Conservation (phyloP, 2,797 vertebrate species). For the Melanotaenia boesemani region DNA sequence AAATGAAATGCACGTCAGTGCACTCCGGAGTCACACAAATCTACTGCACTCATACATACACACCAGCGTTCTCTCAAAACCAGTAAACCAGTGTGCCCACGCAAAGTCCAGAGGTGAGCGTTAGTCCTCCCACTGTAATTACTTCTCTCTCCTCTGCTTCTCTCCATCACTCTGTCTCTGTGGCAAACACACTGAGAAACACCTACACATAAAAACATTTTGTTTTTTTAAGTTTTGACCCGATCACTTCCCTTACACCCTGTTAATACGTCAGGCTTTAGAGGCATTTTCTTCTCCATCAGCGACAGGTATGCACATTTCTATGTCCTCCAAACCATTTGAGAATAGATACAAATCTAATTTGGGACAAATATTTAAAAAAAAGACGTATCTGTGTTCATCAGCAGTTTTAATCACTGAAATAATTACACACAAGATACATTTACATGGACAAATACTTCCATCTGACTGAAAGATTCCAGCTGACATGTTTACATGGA, state of each 20-base stretch:
- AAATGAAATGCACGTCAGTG: slow-evolving; percentile 61
- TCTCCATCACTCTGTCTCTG: slow-evolving; percentile 59
- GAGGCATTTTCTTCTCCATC: background rate
- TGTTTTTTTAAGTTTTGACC: slow-evolving; percentile 45
- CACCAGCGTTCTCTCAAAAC: slow-evolving; percentile 30
- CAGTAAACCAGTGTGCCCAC: slow-evolving; percentile 65
- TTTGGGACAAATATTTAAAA: background rate
- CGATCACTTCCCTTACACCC: slow-evolving; percentile 6
- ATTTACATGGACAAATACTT: too few relatives aligned
- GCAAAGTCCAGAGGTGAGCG: slow-evolving; percentile 67
- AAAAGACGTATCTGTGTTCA: too few relatives aligned
- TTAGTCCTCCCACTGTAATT: slow-evolving; percentile 77
- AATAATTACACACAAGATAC: too few relatives aligned
- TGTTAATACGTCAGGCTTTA: background rate
- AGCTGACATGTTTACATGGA: too few relatives aligned
- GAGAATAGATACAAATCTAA: background rate
- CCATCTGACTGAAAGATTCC: too few relatives aligned
- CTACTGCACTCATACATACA: slow-evolving; percentile 47
- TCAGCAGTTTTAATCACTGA: too few relatives aligned
- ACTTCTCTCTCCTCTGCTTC: slow-evolving; percentile 65
- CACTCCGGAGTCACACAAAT: slow-evolving; percentile 62
- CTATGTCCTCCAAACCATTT: background rate
- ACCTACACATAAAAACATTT: slow-evolving; percentile 66
- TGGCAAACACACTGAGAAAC: slow-evolving; percentile 62
- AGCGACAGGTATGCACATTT: background rate